These are phyloP conservation scores for Hydrozoanthus tunicans DNA, from an alignment of 64 coral and sea anemone species.

Conservation along the genomic window DNA sequence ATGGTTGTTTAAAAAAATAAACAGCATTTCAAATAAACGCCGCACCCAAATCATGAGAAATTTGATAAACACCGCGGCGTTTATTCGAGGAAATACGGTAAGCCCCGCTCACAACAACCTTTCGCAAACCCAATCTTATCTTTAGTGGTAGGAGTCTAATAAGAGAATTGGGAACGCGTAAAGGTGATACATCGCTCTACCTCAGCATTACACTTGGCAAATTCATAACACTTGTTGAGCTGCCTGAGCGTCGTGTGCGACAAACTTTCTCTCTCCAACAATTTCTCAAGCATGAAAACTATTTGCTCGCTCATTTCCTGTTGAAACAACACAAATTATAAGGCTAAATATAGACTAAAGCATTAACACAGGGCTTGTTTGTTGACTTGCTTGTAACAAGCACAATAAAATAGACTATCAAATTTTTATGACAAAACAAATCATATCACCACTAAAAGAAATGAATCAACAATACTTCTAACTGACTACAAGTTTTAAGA, in stretches of 20 bases:
- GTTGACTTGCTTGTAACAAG: no score
- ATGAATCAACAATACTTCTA: no score
- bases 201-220: slow-evolving; percentile 84
- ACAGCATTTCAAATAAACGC: no score
- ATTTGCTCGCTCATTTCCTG: slow-evolving; percentile 86
- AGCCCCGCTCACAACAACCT: neutral
- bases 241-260: slow-evolving; percentile 83
- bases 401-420: no score
- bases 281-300: slow-evolving; percentile 90
- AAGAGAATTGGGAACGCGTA: neutral
- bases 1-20: no score
- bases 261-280: slow-evolving; percentile 82
- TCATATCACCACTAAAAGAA: no score
- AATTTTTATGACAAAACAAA: no score
- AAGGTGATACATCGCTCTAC: neutral
- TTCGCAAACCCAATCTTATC: neutral
- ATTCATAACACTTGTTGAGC: slow-evolving; percentile 85
- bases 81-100: neutral
- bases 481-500: no score
- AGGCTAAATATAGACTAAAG: no score
- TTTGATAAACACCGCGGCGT: neutral
- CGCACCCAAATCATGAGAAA: neutral
- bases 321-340: neutral
- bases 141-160: neutral
- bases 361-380: no score